A percentile compares a stretch with the other conserved stretches of the same genome.
Evolutionary conservation across 2,113 vertebrate species (phyloP).

Genomic region (Circaetus gallicus): DNA sequence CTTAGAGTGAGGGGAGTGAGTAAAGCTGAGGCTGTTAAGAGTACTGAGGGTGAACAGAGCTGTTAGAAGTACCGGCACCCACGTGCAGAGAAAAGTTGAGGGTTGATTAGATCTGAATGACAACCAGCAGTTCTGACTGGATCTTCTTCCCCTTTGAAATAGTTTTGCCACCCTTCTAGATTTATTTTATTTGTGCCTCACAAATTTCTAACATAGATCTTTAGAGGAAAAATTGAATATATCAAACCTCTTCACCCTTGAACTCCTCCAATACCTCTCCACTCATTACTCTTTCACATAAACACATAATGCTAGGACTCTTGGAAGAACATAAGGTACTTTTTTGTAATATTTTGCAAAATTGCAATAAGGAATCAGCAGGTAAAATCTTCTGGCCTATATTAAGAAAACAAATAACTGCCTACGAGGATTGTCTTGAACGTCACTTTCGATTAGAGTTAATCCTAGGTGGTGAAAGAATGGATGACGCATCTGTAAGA

Average conservation of each 20-base stretch:
- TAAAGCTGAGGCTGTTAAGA: not conserved
- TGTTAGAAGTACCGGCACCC: not conserved
- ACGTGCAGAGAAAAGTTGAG: not conserved
- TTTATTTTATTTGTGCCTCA: not conserved
- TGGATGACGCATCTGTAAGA: slow-evolving; percentile 17
- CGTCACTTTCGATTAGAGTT: slow-evolving; percentile 28
- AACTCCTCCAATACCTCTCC: not conserved
- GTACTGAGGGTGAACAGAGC: not conserved
- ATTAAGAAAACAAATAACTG: slow-evolving; percentile 39
- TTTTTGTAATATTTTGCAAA: not conserved
- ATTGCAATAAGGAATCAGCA: not conserved
- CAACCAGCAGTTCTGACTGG: not conserved
- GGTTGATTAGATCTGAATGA: not conserved
- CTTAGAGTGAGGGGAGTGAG: not conserved
- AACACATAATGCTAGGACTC: not conserved
- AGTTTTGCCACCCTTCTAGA: not conserved
- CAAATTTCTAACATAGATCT: not conserved
- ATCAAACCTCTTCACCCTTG: not conserved
- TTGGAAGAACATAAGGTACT: not conserved
- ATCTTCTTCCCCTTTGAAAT: not conserved
- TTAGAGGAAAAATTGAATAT: not conserved
- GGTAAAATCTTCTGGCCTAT: not conserved
- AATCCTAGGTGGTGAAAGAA: slow-evolving; percentile 37
- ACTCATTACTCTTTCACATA: not conserved
- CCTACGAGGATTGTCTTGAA: not conserved